Evolutionary conservation across 2,113 vertebrate species (phyloP).

Genomic region (Crotalus helleri): DNA sequence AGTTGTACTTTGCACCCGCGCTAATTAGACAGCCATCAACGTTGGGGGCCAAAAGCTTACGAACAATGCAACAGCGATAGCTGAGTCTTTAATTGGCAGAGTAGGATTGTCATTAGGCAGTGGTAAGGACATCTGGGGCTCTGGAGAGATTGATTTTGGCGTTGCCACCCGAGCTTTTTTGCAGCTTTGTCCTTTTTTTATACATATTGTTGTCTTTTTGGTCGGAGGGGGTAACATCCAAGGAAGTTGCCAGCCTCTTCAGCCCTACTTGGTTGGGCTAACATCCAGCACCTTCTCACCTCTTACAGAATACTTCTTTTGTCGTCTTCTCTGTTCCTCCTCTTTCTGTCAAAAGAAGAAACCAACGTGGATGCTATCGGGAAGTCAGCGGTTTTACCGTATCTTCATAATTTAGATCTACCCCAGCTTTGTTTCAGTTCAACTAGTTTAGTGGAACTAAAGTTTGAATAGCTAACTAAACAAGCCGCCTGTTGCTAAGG

Average conservation of each 20-base stretch:
- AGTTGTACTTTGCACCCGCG: constrained; percentile 67
- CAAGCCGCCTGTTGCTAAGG: background rate
- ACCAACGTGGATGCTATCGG: background rate
- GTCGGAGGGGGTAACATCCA: background rate
- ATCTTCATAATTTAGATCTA: background rate
- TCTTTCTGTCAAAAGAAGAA: background rate
- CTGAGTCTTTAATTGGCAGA: constrained; percentile 74
- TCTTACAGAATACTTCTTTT: constrained; percentile 29
- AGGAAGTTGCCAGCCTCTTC: constrained; percentile 55
- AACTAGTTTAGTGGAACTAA: background rate
- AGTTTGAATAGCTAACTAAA: background rate
- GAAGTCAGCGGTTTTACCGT: background rate
- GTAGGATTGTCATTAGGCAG: constrained; percentile 75
- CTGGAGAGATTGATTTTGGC: constrained; percentile 72
- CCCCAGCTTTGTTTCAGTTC: no score
- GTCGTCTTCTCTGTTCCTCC: constrained; percentile 30
- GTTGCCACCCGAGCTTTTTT: constrained; percentile 43
- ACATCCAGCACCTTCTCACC: constrained; percentile 39
- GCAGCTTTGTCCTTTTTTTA: constrained; percentile 52
- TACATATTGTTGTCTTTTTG: constrained; percentile 42
- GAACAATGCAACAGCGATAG: constrained; percentile 71
- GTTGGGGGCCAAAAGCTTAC: constrained; percentile 69
- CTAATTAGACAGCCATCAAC: constrained; percentile 73
- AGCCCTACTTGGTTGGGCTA: constrained; percentile 48
- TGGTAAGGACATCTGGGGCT: constrained; percentile 77